Evolutionary conservation across 2,888 invertebrate species (phyloP), one percentile per base, ranked within the genome.

Genomic region (Drosophila antonietae): DNA sequence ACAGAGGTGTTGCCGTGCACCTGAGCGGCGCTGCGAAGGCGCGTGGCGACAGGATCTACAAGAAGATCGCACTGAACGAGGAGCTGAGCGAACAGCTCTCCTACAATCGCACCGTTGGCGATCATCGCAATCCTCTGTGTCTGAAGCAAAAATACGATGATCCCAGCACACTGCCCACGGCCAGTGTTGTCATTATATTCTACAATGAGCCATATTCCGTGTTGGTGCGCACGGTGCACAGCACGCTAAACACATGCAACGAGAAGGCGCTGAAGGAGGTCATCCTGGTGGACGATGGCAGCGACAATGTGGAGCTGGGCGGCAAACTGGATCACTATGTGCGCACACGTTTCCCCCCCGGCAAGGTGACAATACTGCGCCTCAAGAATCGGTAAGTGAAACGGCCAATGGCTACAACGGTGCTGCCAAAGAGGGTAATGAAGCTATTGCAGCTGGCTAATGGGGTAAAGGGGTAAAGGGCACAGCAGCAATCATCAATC

Each of bases 221-320:
- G 44, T 94, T 98, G 47, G 90, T 97, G 44, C 93, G 95, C 88
- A 97, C 97, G 57, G 95, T 96, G 73, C 95, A 96, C 91, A 96
- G 96, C 89, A 96, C 96, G 1, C 91, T 96, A 12, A 95, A 95
- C 89, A 93, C 95, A 46, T 95, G 96, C 46, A 96, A 96, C 23
- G 91, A 94, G 8, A 91, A 94, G 68, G 82, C 92, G 41, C 74
- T 99, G 15, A 96, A 97, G 91, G 98, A 99, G 93, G 96, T 99
- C 67, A 96, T 99, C 88, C 93, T 99, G 12, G 96, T 99, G n/a
- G 98, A 99, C 91, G 99, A 99, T 93, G 96, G 95, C 92, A 98
- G 98, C 78, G 96, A 97, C 44, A 95, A 97, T 93, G 94, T 91
- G 81, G 96, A 95, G 85, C 93, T 96, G 76, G 95, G 95, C 89